These are phyloP conservation scores for Drosophila nasuta DNA, from an alignment of 1,140 invertebrate genomes.

Conservation along the genomic window DNA sequence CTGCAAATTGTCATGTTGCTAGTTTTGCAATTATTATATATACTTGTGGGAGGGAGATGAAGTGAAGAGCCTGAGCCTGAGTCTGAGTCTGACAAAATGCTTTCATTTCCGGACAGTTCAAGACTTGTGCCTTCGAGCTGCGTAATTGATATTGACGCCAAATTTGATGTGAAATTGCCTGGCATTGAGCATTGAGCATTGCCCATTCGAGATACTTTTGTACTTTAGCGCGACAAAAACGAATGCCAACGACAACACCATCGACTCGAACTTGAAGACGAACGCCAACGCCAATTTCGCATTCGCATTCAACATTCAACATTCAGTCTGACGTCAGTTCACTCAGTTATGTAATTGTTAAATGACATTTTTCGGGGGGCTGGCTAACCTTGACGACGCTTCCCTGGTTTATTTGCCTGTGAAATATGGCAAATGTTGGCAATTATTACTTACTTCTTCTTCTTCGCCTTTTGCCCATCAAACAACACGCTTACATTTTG, in stretches of 20 bases:
- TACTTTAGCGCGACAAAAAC: conserved; percentile 42
- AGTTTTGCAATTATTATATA: conserved; percentile 74
- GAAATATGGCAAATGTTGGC: conserved; percentile 78
- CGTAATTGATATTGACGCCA: conserved; percentile 80
- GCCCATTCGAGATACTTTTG: conserved; percentile 17
- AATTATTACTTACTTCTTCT: conserved; percentile 72
- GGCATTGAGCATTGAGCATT: conserved; percentile 46
- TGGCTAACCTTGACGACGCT: conserved; percentile 51
- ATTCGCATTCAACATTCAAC: conserved; percentile 7
- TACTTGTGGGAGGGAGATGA: neutral
- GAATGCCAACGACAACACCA: conserved; percentile 9
- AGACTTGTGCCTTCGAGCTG: conserved; percentile 44
- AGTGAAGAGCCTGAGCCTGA: neutral
- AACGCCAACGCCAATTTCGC: conserved; percentile 9
- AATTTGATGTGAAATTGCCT: conserved; percentile 75
- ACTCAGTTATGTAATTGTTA: conserved; percentile 70
- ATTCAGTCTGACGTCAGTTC: conserved; percentile 41
- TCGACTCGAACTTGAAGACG: neutral
- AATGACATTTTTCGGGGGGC: conserved; percentile 60
- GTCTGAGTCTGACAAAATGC: conserved; percentile 57
- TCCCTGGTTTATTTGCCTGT: conserved; percentile 70
- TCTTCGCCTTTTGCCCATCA: conserved; percentile 33
- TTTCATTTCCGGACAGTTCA: conserved; percentile 71
- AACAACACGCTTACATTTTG: conserved; percentile 45
- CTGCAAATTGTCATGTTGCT: conserved; percentile 68